phyloP scores from a whole-genome alignment of 2,888 invertebrate genomes.

The Notodonta ziczac region DNA sequence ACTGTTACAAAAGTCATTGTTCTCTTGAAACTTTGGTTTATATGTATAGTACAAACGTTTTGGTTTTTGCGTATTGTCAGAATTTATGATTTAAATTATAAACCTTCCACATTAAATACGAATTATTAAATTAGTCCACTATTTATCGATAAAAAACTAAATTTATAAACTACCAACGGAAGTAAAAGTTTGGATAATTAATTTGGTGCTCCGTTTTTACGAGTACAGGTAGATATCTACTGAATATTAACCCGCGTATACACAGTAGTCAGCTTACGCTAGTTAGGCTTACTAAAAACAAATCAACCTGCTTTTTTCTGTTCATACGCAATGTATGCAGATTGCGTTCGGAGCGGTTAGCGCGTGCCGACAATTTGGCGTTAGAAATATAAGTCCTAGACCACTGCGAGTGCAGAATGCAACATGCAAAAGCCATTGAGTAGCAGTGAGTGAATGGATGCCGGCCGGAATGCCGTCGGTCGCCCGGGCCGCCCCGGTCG shows the following conservation, averaged over 20 bases:
- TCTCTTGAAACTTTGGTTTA: constrained; percentile 5
- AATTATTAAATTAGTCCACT: too few species aligned
- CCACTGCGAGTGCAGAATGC: constrained; percentile 54
- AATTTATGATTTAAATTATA: too few species aligned
- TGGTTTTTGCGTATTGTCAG: not conserved
- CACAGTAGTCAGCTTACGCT: too few species aligned
- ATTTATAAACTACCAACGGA: too few species aligned
- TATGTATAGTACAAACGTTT: not conserved
- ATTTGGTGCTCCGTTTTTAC: too few species aligned
- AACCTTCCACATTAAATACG: too few species aligned
- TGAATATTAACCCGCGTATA: too few species aligned
- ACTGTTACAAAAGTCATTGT: not conserved
- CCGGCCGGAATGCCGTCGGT: constrained; percentile 46
- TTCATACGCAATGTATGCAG: constrained; percentile 21
- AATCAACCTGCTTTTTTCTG: not conserved
- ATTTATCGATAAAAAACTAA: too few species aligned
- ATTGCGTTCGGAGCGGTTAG: constrained; percentile 28
- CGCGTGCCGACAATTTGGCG: constrained; percentile 28
- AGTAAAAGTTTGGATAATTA: too few species aligned
- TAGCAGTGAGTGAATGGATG: constrained; percentile 57
- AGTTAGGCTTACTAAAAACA: too few species aligned
- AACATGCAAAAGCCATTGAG: constrained; percentile 75
- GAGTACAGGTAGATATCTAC: too few species aligned
- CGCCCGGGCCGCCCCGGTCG: constrained; percentile 8
- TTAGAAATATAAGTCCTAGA: constrained; percentile 40